These are phyloP conservation scores for Schlechtendalia chinensis DNA, from an alignment of 1,140 invertebrate species.

Conservation along the genomic window DNA sequence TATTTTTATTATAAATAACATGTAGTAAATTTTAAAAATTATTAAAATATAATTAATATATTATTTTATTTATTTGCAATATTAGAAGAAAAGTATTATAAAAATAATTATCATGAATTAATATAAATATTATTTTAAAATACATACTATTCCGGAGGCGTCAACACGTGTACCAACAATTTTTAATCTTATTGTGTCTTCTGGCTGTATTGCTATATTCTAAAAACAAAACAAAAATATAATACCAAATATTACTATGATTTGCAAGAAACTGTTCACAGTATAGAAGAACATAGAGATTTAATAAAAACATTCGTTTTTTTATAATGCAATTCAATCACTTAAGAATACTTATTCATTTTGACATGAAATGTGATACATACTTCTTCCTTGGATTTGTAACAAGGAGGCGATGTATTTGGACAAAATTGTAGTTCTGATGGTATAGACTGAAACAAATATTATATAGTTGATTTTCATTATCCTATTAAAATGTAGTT, in stretches of 20 bases:
- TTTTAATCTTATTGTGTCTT: conserved; percentile 97
- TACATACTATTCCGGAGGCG: conserved; percentile 83
- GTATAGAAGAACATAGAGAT: no score
- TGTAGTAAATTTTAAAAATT: no score
- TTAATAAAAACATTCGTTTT: no score
- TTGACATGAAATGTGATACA: conserved; percentile 37
- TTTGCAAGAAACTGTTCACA: no score
- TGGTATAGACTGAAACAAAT: conserved; percentile 84
- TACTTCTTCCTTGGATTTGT: conserved; percentile 96
- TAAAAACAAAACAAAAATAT: conserved; percentile 53
- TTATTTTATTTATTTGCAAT: no score
- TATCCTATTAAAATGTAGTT: not conserved
- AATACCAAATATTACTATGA: no score
- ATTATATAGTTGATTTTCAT: conserved; percentile 51
- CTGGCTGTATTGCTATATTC: conserved; percentile 94
- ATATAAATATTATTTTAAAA: no score
- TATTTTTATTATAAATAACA: no score
- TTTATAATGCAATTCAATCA: not conserved
- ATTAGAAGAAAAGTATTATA: no score
- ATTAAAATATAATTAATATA: no score
- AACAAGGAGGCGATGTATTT: conserved; percentile 95
- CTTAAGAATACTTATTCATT: no score
- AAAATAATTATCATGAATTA: no score
- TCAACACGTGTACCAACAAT: conserved; percentile 98
- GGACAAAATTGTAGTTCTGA: conserved; percentile 99